phyloP scores from a whole-genome alignment of 2,797 vertebrate genomes.

The Peromyscus melanophrys region DNA sequence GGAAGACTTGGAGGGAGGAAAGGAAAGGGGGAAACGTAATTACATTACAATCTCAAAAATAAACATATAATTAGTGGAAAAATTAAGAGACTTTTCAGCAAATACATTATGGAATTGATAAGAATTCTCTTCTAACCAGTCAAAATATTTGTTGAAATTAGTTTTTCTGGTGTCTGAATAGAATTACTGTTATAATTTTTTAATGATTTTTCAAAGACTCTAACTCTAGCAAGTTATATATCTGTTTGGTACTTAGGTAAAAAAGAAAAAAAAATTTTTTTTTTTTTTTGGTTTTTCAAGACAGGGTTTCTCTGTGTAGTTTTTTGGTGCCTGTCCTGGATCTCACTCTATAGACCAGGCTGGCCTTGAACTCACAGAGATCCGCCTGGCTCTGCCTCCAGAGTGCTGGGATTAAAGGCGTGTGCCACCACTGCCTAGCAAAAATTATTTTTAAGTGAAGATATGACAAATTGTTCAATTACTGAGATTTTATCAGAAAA shows the following conservation, averaged over 20 bases:
- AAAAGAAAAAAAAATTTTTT: neutral
- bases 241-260: neutral
- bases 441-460: neutral
- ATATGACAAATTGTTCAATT: neutral
- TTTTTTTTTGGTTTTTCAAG: no score
- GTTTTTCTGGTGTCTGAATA: neutral
- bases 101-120: neutral
- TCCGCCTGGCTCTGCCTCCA: no score
- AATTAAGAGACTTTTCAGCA: neutral
- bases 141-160: slow-evolving; percentile 23
- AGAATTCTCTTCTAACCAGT: neutral
- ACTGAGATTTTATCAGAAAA: slow-evolving; percentile 43
- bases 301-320: no score
- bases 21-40: neutral
- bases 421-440: no score
- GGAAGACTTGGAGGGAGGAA: neutral
- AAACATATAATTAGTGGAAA: neutral
- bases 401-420: no score
- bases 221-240: neutral
- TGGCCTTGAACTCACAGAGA: no score
- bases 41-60: neutral
- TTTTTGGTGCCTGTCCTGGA: no score
- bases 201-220: slow-evolving; percentile 12
- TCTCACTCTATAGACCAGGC: no score
- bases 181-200: slow-evolving; percentile 9